Conservation (phyloP, 2,797 vertebrate genomes). For the Enteromius viviparus region DNA sequence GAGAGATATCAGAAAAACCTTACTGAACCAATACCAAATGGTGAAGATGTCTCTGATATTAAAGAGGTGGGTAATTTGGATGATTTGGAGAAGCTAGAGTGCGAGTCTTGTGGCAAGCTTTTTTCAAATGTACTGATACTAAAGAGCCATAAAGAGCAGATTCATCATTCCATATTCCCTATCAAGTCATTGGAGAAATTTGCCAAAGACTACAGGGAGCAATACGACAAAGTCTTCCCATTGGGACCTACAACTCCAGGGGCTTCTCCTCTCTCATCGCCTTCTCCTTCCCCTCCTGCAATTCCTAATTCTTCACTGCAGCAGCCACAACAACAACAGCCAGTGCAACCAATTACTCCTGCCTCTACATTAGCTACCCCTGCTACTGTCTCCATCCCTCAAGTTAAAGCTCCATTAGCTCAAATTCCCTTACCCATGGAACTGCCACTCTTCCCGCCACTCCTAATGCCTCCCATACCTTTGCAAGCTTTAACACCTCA, state of each 20-base stretch:
- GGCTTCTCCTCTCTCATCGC: slow-evolving; percentile 64
- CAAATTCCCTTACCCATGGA: slow-evolving; percentile 90
- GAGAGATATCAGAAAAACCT: slow-evolving; percentile 91
- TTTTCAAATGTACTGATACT: slow-evolving; percentile 97
- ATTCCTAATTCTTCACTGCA: slow-evolving; percentile 69
- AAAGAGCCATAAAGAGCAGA: slow-evolving; percentile 97
- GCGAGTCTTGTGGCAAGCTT: slow-evolving; percentile 89
- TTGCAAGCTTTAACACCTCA: slow-evolving; percentile 86
- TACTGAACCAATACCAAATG: slow-evolving; percentile 63
- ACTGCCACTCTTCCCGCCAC: slow-evolving; percentile 89
- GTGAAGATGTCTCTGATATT: slow-evolving; percentile 55
- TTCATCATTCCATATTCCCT: slow-evolving; percentile 91
- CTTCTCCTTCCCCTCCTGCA: slow-evolving; percentile 72
- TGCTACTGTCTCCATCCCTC: slow-evolving; percentile 76
- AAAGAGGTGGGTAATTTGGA: slow-evolving; percentile 72
- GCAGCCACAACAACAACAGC: slow-evolving; percentile 78
- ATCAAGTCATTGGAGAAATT: slow-evolving; percentile 91
- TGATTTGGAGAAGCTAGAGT: slow-evolving; percentile 83
- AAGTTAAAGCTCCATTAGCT: slow-evolving; percentile 67
- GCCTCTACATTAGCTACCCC: slow-evolving; percentile 75
- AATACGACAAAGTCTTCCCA: slow-evolving; percentile 94
- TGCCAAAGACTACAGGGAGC: slow-evolving; percentile 93
- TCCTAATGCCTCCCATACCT: slow-evolving; percentile 94
- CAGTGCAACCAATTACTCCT: slow-evolving; percentile 74
- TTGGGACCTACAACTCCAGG: slow-evolving; percentile 83